These are phyloP conservation scores for Rhadina sibilatrix DNA, from an alignment of 2,113 vertebrate genomes.

Conservation along the genomic window DNA sequence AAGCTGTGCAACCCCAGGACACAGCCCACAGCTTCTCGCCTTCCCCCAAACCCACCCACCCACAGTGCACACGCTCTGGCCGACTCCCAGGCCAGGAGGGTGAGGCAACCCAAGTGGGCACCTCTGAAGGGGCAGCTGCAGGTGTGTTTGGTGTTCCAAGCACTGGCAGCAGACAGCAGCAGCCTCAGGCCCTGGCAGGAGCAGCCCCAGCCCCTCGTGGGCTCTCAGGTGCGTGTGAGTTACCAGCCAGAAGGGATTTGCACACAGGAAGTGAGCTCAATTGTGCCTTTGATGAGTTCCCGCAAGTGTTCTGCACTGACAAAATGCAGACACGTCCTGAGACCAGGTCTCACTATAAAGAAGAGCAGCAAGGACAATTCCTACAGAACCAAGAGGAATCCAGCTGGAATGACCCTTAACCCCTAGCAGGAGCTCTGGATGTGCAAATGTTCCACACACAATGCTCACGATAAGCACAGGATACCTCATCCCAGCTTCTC, in stretches of 20 bases:
- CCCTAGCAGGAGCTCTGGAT: background rate
- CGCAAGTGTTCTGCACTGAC: background rate
- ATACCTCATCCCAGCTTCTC: background rate
- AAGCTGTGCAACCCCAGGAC: background rate
- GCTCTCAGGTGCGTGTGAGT: accelerated
- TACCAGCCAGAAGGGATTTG: background rate
- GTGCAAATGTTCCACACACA: background rate
- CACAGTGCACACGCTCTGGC: accelerated
- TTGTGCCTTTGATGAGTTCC: background rate
- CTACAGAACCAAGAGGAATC: background rate
- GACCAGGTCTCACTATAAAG: background rate
- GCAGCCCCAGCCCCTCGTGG: accelerated
- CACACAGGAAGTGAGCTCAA: accelerated
- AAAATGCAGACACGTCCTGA: background rate
- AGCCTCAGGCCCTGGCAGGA: background rate
- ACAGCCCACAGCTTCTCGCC: accelerated
- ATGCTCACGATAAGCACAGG: accelerated
- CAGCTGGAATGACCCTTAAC: background rate
- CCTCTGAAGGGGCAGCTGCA: background rate
- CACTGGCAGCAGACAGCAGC: background rate
- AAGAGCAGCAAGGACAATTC: background rate
- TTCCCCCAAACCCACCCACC: background rate
- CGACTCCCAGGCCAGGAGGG: accelerated
- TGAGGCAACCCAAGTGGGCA: accelerated
- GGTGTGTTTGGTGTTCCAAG: background rate